A percentile compares a stretch with the other conserved stretches of the same genome.
phyloP scores from a whole-genome alignment of 1,140 invertebrate genomes.

The Drosophila ogumai region DNA sequence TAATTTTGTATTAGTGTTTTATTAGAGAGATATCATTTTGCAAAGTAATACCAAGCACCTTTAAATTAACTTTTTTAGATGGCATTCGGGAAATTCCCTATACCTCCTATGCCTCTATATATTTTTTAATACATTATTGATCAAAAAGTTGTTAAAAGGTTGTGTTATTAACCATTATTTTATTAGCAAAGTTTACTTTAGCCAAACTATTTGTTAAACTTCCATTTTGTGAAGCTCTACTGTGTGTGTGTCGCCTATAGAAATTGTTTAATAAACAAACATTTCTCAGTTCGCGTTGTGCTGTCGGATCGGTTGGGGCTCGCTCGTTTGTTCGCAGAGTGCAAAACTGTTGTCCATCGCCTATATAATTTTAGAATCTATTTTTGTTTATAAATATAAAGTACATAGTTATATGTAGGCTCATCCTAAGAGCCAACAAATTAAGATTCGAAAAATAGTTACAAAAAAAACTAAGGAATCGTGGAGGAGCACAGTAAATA shows the following conservation, averaged over 20 bases:
- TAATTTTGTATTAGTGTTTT: too few species aligned
- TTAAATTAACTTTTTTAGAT: too few species aligned
- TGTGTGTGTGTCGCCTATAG: conserved; percentile 4
- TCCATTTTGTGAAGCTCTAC: not conserved
- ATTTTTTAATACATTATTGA: too few species aligned
- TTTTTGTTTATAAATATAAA: conserved; percentile 51
- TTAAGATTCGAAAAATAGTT: not conserved
- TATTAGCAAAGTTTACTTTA: too few species aligned
- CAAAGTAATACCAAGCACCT: too few species aligned
- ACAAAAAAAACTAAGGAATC: not conserved
- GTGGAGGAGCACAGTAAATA: not conserved
- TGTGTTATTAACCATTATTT: too few species aligned
- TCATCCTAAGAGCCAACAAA: not conserved
- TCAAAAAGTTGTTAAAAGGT: too few species aligned
- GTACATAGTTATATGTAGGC: not conserved
- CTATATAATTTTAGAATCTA: conserved; percentile 71
- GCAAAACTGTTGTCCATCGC: conserved; percentile 41
- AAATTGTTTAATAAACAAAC: conserved; percentile 12
- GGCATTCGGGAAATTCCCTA: too few species aligned
- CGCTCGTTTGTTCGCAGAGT: conserved; percentile 15
- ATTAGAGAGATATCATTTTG: too few species aligned
- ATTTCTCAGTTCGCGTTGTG: conserved; percentile 55
- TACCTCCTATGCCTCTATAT: too few species aligned
- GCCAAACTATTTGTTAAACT: too few species aligned
- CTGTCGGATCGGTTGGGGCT: conserved; percentile 31